Percentiles rank a stretch among this genome's conserved stretches.
phyloP scores from a whole-genome alignment of 2,797 vertebrate species.

The Gymnodraco acuticeps region DNA sequence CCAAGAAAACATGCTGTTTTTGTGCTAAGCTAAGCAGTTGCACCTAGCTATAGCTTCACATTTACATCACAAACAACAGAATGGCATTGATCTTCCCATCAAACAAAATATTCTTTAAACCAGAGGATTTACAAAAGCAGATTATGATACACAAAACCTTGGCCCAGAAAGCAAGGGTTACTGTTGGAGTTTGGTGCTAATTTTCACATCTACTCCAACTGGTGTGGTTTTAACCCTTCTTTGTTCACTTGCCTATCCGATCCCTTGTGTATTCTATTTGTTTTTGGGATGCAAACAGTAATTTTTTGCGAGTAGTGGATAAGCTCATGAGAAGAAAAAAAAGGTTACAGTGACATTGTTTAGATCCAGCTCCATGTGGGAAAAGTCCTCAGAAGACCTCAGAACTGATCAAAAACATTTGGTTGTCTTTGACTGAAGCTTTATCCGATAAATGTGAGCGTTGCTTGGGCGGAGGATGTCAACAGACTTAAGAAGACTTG shows the following conservation, averaged over 20 bases:
- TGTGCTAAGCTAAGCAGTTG: no score
- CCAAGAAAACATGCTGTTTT: no score
- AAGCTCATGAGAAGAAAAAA: background rate
- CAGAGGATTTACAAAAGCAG: background rate
- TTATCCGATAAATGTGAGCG: constrained; percentile 36
- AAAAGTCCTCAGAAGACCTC: background rate
- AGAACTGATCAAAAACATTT: constrained; percentile 37
- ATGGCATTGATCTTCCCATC: background rate
- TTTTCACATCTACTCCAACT: background rate
- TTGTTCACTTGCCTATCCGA: no score
- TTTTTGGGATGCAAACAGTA: no score
- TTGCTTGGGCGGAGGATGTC: constrained; percentile 46
- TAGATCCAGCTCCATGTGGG: background rate
- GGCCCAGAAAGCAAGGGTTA: background rate
- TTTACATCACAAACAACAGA: background rate
- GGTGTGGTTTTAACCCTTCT: no score
- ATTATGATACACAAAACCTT: background rate
- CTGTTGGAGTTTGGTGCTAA: background rate
- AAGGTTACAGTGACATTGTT: background rate
- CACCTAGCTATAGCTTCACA: background rate
- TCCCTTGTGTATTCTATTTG: no score
- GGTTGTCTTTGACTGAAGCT: constrained; percentile 2
- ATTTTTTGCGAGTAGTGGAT: background rate
- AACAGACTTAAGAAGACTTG: constrained; percentile 29
- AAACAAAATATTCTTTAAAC: background rate